Evolutionary conservation across 1,140 invertebrate species (phyloP).

Genomic region (Penaeus vannamei): DNA sequence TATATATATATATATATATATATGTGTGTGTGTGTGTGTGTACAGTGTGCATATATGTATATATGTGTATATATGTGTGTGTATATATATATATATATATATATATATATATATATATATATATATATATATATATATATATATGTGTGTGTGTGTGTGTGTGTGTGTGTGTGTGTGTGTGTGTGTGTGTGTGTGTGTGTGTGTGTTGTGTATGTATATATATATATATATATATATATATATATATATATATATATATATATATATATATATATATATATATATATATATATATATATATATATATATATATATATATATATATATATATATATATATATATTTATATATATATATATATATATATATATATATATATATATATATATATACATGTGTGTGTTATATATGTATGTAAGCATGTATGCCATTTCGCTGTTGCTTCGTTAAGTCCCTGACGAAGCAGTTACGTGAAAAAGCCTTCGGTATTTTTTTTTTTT

Average conservation of each 20-base stretch:
- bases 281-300: no score
- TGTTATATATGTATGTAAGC: constrained; percentile 1
- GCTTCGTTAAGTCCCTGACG: no score
- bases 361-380: constrained; percentile 22
- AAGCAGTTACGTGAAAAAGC: not conserved
- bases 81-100: not conserved
- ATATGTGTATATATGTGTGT: not conserved
- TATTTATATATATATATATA: no score
- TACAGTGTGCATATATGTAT: not conserved
- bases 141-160: not conserved
- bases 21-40: not conserved
- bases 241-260: no score
- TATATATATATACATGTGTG: no score
- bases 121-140: not conserved
- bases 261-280: no score
- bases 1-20: not conserved
- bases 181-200: not conserved
- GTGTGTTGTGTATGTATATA: not conserved
- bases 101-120: not conserved
- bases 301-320: no score
- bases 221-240: no score
- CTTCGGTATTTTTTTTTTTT: no score
- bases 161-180: not conserved
- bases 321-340: no score
- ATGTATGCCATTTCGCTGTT: not conserved